Conservation (phyloP, 2,888 invertebrate species). For the Gari tellinella region DNA sequence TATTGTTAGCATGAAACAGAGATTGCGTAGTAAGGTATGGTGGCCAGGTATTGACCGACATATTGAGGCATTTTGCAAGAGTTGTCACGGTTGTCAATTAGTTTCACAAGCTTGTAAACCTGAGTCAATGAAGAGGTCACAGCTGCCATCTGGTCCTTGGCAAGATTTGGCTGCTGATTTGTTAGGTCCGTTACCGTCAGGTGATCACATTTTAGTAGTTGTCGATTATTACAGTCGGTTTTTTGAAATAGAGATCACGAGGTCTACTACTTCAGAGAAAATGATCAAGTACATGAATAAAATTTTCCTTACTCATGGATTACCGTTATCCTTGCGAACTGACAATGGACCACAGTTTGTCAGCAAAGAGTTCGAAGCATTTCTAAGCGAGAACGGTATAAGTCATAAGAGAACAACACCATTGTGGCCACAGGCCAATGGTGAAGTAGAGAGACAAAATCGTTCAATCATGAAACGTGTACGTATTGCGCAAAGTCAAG, state of each 20-base stretch:
- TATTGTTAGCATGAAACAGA: conserved; percentile 37
- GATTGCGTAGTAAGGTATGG: conserved; percentile 43
- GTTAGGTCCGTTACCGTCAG: conserved; percentile 53
- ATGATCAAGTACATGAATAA: conserved; percentile 43
- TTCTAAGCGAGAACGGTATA: conserved; percentile 44
- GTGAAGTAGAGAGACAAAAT: conserved; percentile 63
- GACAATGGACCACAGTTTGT: conserved; percentile 60
- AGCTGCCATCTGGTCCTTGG: conserved; percentile 51
- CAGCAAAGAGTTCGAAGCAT: conserved; percentile 35
- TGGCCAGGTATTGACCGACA: conserved; percentile 52
- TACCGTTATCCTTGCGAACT: conserved; percentile 41
- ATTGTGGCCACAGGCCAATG: conserved; percentile 2
- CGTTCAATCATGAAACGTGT: conserved; percentile 51
- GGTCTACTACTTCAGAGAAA: conserved; percentile 43
- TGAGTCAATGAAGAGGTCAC: conserved; percentile 6
- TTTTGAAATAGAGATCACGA: conserved; percentile 52
- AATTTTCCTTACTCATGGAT: conserved; percentile 53
- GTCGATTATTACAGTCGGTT: no score
- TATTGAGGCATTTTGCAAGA: conserved; percentile 16
- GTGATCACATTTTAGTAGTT: conserved; percentile 51
- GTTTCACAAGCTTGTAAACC: conserved; percentile 8
- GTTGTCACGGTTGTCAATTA: conserved; percentile 42
- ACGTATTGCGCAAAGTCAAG: conserved; percentile 46
- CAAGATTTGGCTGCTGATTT: conserved; percentile 57
- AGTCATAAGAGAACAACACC: conserved; percentile 46